Evolutionary conservation across 2,797 vertebrate species (phyloP).

Genomic region (Mormyrops boulengeri): DNA sequence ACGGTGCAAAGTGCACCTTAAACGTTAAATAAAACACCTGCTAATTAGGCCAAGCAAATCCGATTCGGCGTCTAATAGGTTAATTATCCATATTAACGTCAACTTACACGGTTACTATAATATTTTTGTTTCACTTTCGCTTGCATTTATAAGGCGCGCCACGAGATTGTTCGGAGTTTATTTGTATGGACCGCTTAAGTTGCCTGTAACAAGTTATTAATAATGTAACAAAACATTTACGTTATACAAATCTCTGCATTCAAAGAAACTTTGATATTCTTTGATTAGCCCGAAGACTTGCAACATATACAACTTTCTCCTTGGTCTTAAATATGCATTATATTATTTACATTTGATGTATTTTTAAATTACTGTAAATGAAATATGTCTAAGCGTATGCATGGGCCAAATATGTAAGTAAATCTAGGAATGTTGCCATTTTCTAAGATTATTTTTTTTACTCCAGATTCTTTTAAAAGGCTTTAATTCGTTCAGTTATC

Average conservation of each 20-base stretch:
- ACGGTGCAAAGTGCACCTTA: neutral
- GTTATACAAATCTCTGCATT: neutral
- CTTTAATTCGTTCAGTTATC: neutral
- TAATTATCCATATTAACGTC: neutral
- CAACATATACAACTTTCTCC: neutral
- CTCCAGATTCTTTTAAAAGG: neutral
- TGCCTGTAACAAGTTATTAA: neutral
- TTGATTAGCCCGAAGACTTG: neutral
- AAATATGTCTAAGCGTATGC: neutral
- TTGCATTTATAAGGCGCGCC: neutral
- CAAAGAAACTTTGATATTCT: neutral
- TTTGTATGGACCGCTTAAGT: neutral
- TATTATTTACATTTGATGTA: neutral
- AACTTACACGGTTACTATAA: neutral
- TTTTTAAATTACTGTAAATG: neutral
- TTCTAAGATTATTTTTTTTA: neutral
- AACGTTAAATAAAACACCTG: neutral
- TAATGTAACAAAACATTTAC: neutral
- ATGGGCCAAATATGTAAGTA: neutral
- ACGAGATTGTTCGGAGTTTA: neutral
- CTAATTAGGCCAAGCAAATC: slow-evolving; percentile 4
- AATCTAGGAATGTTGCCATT: neutral
- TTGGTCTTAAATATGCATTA: neutral
- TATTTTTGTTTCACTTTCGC: slow-evolving; percentile 17
- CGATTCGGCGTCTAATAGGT: neutral